Percentiles rank a stretch among this genome's conserved stretches.
Conservation (phyloP, 1,140 invertebrate genomes). For the Periplaneta americana region DNA sequence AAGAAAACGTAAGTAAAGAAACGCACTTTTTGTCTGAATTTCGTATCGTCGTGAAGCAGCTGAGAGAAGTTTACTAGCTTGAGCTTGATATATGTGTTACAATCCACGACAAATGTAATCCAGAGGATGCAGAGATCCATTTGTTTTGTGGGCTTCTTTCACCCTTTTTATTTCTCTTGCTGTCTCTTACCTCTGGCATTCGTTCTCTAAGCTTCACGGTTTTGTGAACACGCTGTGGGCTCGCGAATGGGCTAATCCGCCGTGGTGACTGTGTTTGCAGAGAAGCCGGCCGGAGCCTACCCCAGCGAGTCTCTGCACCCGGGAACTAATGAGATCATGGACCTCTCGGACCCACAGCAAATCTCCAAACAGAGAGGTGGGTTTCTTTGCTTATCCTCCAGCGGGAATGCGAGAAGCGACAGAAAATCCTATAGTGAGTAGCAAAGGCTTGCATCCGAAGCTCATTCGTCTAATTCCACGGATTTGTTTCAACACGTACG, state of each 20-base stretch:
- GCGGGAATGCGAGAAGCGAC: background rate
- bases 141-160: background rate
- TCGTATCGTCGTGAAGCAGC: too few species aligned
- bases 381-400: background rate
- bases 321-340: constrained; percentile 12
- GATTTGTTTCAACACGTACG: too few species aligned
- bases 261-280: background rate
- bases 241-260: background rate
- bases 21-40: too few species aligned
- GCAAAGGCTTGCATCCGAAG: too few species aligned
- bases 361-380: constrained; percentile 15
- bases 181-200: background rate
- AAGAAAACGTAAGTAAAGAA: too few species aligned
- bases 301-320: background rate
- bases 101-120: background rate
- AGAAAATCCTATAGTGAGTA: background rate
- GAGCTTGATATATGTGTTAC: background rate
- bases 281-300: background rate
- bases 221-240: background rate
- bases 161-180: background rate
- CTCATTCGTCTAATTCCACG: too few species aligned
- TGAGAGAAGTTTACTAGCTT: too few species aligned
- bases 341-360: constrained; percentile 13
- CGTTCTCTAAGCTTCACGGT: background rate
- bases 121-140: background rate